Base-by-base conservation (phyloP, 2,888 invertebrate species). In the Pseudoips prasinana region DNA sequence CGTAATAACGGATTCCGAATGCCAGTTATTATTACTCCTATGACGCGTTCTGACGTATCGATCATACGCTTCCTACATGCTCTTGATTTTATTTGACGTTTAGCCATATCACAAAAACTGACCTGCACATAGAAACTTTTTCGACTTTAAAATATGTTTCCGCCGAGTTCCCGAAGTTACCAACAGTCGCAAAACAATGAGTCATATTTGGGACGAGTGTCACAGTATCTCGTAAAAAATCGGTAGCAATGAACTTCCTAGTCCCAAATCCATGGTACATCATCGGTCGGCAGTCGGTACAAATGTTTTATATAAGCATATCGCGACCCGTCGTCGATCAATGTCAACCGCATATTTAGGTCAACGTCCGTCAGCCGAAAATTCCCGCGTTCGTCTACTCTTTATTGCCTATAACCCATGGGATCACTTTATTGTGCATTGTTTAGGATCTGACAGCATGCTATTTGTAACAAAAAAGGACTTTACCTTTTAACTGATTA, bases 331-430 rank as follows among this genome's bases (percentile, higher is more conserved):
- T 81, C 84, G 80, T 85, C 84, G 86, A 87, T 87, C 86, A 87
- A 86, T 87, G 86, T 87, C 86, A 86, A 76, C 82, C 79, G 77
- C 81, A 84, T 85, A 87, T 86, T 81, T 87, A 66, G 86, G 86
- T 87, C 85, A 85, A 79, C 84, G 84, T 70, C 84, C 82, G 79
- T 70, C 75, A 70, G 62, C 72, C 77, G 75, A 55, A 43, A 79
- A 84, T 81, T 83, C 82, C 82, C 74, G 70, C 77, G 68, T 71
- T 69, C 65, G 60, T 57, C 64, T 67, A 72, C 74, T 74, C 73
- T 72, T 77, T 73, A 74, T 79, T 81, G 76, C 77, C 80, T 73
- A 65, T 70, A 66, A 63, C 62, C 64, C 64, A 66, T 66, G 57
- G 60, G 63, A 59, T 55, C 53, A 46, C 60, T 71, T 27, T 40